Evolutionary conservation across 2,888 invertebrate genomes (phyloP).

Genomic region (Matsumyia berberina): DNA sequence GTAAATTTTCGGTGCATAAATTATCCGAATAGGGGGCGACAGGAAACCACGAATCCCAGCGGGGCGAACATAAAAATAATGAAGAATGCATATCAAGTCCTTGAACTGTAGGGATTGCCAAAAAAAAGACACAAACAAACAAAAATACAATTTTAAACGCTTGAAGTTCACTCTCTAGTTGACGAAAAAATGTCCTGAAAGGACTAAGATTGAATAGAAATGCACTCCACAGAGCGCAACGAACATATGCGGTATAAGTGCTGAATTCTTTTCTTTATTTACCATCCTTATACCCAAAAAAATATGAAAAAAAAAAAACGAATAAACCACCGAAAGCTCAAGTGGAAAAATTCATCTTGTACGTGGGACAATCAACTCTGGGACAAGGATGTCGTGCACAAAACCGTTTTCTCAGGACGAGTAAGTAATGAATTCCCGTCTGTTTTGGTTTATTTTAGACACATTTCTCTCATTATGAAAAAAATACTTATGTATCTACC

Average conservation of each 20-base stretch:
- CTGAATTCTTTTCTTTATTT: constrained; percentile 35
- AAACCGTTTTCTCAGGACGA: constrained; percentile 45
- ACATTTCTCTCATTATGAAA: constrained; percentile 61
- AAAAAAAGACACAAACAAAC: constrained; percentile 46
- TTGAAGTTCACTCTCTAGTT: constrained; percentile 61
- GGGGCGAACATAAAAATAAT: constrained; percentile 12
- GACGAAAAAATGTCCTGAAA: constrained; percentile 44
- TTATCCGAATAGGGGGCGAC: constrained; percentile 33
- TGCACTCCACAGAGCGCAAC: constrained; percentile 11
- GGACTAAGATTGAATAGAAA: constrained; percentile 31
- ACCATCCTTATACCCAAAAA: constrained; percentile 29
- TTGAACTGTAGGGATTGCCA: constrained; percentile 41
- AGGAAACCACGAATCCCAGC: constrained; percentile 31
- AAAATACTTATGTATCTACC: constrained; percentile 7
- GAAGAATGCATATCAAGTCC: constrained; percentile 25
- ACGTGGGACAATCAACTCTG: constrained; percentile 72
- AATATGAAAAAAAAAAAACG: constrained; percentile 27
- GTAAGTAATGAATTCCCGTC: constrained; percentile 73
- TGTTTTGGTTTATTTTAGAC: constrained; percentile 70
- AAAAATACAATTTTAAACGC: constrained; percentile 47
- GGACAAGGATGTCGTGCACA: constrained; percentile 56
- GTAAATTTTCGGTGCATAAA: constrained; percentile 51
- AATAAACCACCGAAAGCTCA: constrained; percentile 49
- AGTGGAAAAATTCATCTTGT: constrained; percentile 69
- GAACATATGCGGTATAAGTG: constrained; percentile 32